Evolutionary conservation across 2,113 vertebrate genomes (phyloP).

Genomic region (Rhineura floridana): DNA sequence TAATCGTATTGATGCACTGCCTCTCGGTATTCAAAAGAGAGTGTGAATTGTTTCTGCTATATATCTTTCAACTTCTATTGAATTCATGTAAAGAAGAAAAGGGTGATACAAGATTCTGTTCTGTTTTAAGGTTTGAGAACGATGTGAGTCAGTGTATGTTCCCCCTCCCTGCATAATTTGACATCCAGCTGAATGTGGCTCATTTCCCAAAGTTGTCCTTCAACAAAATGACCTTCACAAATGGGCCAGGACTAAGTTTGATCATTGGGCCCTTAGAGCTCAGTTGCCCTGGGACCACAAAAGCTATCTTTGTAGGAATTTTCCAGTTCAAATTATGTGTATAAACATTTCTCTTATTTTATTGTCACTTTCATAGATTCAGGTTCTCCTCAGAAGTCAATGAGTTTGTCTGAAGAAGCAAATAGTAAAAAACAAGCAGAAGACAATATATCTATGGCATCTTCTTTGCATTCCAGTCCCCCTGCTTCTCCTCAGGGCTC

Average conservation of each 20-base stretch:
- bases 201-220: neutral
- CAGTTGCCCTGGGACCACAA: neutral
- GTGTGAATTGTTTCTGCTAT: neutral
- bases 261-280: neutral
- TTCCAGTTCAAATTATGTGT: neutral
- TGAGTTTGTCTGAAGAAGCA: slow-evolving; percentile 83
- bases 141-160: neutral
- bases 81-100: neutral
- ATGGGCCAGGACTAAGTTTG: neutral
- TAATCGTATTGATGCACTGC: neutral
- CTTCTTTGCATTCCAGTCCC: slow-evolving; percentile 90
- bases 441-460: slow-evolving; percentile 83
- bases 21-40: neutral
- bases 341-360: neutral
- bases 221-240: neutral
- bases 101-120: neutral
- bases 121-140: neutral
- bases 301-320: neutral
- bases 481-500: slow-evolving; percentile 90
- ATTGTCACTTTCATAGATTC: slow-evolving; percentile 70
- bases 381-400: slow-evolving; percentile 85
- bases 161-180: neutral
- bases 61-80: neutral
- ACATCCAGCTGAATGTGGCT: neutral
- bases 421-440: slow-evolving; percentile 84